Conservation (phyloP, 2,797 vertebrate species). For the Percopsis omiscomaycus region DNA sequence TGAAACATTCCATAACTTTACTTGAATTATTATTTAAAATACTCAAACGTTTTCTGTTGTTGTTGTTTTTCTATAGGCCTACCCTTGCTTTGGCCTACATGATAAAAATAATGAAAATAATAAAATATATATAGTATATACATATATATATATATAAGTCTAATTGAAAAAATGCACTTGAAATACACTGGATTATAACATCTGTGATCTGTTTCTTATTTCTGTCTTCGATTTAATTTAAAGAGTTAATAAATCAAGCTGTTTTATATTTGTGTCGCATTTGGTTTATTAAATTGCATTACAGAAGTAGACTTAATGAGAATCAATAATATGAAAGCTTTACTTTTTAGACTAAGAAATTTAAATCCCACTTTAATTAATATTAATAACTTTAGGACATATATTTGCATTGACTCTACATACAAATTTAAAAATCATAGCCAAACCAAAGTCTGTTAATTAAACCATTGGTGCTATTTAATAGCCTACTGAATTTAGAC, state of each 20-base stretch:
- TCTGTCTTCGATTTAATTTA: conserved; percentile 99
- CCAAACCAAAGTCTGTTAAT: no score
- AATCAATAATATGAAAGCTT: no score
- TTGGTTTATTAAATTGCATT: conserved; percentile 66
- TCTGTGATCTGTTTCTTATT: conserved; percentile 91
- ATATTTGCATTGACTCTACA: no score
- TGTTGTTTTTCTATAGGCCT: conserved; percentile 77
- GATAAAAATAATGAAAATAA: conserved; percentile 84
- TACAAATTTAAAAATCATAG: no score
- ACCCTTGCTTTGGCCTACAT: conserved; percentile 84
- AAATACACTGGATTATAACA: conserved; percentile 99
- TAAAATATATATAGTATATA: conserved; percentile 76
- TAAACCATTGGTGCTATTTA: no score
- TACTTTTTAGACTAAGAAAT: no score
- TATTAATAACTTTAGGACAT: no score
- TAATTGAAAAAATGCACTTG: conserved; percentile 99
- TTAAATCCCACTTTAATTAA: no score
- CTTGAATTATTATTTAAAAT: conserved; percentile 99
- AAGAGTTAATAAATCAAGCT: conserved; percentile 97
- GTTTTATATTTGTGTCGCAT: conserved; percentile 84
- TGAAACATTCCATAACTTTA: conserved; percentile 97
- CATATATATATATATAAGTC: conserved; percentile 82
- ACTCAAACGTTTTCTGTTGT: conserved; percentile 66
- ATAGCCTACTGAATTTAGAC: no score
- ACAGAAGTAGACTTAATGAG: conserved; percentile 12